Evolutionary conservation across 2,888 invertebrate species (phyloP).

Genomic region (Tetragonula carbonaria): DNA sequence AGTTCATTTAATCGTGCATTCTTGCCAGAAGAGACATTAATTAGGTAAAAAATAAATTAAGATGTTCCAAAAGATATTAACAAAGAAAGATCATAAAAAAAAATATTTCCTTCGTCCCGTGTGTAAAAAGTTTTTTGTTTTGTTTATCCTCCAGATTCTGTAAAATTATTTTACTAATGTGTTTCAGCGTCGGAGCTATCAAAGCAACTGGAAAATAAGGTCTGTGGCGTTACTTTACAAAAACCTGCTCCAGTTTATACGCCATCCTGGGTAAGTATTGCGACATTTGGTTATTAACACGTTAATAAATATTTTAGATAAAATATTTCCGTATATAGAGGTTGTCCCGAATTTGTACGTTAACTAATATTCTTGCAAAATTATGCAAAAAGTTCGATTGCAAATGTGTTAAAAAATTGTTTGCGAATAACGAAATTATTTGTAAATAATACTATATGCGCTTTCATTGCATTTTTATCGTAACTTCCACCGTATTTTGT

Average conservation of each 20-base stretch:
- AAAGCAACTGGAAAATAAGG: constrained; percentile 67
- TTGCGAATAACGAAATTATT: no score
- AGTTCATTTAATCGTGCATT: background rate
- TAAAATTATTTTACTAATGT: background rate
- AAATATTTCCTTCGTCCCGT: background rate
- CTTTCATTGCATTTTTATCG: no score
- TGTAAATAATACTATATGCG: no score
- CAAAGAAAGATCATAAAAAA: background rate
- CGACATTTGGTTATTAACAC: background rate
- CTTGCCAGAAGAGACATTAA: background rate
- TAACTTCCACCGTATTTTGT: no score
- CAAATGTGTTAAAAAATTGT: no score
- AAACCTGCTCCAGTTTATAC: constrained; percentile 88
- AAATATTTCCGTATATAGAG: no score
- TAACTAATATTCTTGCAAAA: no score
- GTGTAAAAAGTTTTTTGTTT: background rate
- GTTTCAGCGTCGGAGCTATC: background rate
- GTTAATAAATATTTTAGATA: background rate
- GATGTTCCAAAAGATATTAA: background rate
- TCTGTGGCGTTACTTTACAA: constrained; percentile 89
- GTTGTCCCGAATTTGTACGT: no score
- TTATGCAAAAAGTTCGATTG: no score
- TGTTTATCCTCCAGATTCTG: background rate
- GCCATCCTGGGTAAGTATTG: constrained; percentile 88
- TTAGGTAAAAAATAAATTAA: no score